Percentiles rank a stretch among this genome's conserved stretches.
These are phyloP conservation scores for Bombycilla garrulus DNA, from an alignment of 2,113 vertebrate species.

Conservation along the genomic window DNA sequence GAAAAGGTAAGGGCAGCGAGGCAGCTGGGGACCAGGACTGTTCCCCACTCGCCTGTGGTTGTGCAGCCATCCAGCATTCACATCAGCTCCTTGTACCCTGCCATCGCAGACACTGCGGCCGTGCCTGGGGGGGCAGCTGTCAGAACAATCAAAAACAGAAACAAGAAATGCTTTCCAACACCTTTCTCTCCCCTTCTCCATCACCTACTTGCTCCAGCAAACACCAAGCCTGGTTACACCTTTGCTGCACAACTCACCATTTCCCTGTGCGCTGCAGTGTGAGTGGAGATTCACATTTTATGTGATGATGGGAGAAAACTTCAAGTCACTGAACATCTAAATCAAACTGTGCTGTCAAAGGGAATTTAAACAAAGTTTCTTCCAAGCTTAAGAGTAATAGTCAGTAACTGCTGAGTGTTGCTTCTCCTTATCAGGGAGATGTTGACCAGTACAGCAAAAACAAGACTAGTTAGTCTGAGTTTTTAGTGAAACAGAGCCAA, in stretches of 20 bases:
- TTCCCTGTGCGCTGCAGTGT: background rate
- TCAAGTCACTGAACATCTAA: constrained; percentile 13
- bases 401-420: background rate
- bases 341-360: constrained; percentile 8
- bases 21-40: background rate
- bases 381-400: background rate
- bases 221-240: background rate
- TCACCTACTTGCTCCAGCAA: background rate
- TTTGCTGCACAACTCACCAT: background rate
- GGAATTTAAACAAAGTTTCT: background rate
- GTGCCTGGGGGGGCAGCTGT: background rate
- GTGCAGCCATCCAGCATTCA: background rate
- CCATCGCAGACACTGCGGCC: fast-evolving
- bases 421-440: background rate
- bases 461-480: background rate
- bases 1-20: background rate
- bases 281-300: background rate
- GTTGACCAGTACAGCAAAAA: background rate
- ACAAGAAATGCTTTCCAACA: background rate
- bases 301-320: background rate
- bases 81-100: background rate
- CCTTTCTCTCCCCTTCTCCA: background rate
- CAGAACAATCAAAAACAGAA: background rate
- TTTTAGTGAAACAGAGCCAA: background rate
- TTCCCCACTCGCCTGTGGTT: background rate